Evolutionary conservation across 2,888 invertebrate species (phyloP).

Genomic region (Dicyrtomina minuta): DNA sequence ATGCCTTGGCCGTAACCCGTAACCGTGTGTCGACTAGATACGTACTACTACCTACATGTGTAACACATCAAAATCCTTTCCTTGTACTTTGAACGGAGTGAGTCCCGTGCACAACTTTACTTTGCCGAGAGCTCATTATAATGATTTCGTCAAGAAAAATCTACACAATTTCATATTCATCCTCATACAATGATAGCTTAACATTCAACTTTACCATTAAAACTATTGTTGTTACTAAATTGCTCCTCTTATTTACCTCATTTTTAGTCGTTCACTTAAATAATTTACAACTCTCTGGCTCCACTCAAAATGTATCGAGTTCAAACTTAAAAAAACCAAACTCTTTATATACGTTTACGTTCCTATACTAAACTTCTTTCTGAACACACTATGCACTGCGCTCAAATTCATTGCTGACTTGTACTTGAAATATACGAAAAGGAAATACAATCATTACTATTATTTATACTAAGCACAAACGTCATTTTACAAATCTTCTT

Average conservation of each 20-base stretch:
- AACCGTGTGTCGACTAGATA: too few species aligned
- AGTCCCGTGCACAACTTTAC: not conserved
- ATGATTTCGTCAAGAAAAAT: slow-evolving; percentile 26
- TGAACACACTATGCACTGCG: too few species aligned
- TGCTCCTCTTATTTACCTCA: slow-evolving; percentile 24
- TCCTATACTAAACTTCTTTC: too few species aligned
- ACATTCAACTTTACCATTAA: slow-evolving; percentile 26
- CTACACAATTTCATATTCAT: slow-evolving; percentile 30
- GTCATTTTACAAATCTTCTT: not conserved
- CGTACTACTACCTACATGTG: too few species aligned
- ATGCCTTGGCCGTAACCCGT: too few species aligned
- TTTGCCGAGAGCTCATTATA: slow-evolving; percentile 18
- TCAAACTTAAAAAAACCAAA: slow-evolving; percentile 9
- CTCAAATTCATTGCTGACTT: not conserved
- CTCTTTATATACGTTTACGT: too few species aligned
- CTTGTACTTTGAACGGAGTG: not conserved
- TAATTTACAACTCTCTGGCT: slow-evolving; percentile 10
- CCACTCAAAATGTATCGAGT: slow-evolving; percentile 21
- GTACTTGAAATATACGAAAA: not conserved
- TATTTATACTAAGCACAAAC: too few species aligned
- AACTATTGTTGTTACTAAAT: slow-evolving; percentile 23
- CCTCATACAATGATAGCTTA: slow-evolving; percentile 13
- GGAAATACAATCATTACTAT: too few species aligned
- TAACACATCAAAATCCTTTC: too few species aligned
- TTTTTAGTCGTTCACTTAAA: slow-evolving; percentile 19